Percentiles rank a stretch among this genome's conserved stretches.
These are phyloP conservation scores for Ploceus nigricollis DNA, from an alignment of 2,113 vertebrate species.

Conservation along the genomic window DNA sequence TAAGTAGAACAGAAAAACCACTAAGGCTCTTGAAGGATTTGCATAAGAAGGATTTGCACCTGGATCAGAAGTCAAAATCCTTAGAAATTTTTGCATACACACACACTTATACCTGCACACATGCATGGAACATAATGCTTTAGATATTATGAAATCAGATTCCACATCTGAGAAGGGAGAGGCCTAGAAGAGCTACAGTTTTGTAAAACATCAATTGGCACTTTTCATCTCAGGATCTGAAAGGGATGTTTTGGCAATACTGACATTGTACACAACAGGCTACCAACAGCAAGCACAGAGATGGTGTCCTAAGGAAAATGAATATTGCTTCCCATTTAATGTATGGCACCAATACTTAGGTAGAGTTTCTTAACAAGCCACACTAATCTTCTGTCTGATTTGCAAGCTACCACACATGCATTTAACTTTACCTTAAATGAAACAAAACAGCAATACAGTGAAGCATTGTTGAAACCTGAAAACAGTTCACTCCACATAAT, in stretches of 20 bases:
- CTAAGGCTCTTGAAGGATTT: neutral
- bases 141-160: neutral
- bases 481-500: slow-evolving; percentile 13
- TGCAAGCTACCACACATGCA: neutral
- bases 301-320: neutral
- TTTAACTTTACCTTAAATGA: slow-evolving; percentile 20
- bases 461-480: neutral
- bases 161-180: neutral
- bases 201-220: neutral
- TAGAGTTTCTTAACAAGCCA: neutral
- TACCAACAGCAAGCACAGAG: neutral
- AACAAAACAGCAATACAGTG: neutral
- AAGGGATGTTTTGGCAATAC: neutral
- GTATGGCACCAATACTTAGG: neutral
- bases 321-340: neutral
- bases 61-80: neutral
- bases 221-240: neutral
- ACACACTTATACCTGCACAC: neutral
- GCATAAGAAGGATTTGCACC: neutral
- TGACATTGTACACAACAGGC: neutral
- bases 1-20: neutral
- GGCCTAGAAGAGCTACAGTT: neutral
- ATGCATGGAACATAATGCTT: neutral
- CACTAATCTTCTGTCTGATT: neutral
- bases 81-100: neutral